Conservation (phyloP, 2,888 invertebrate species). For the Scaptomyza flava region DNA sequence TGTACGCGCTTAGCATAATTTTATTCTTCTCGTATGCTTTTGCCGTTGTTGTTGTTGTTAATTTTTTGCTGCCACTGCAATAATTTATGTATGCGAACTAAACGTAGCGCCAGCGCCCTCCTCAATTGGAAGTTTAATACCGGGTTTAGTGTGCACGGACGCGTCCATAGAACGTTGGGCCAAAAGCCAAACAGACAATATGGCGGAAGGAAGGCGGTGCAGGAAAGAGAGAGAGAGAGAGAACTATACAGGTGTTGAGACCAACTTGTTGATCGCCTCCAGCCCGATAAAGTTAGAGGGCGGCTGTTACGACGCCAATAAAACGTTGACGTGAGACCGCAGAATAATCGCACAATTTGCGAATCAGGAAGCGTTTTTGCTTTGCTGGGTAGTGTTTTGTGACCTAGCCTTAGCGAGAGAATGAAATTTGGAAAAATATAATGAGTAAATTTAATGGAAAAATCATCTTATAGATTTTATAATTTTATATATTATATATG, state of each 20-base stretch:
- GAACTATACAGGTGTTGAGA: slow-evolving; percentile 51
- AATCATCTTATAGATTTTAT: neutral
- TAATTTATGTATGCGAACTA: slow-evolving; percentile 73
- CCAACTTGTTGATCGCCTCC: slow-evolving; percentile 32
- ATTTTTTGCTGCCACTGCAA: slow-evolving; percentile 53
- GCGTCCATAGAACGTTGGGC: slow-evolving; percentile 57
- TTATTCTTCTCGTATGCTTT: slow-evolving; percentile 13
- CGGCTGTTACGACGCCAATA: slow-evolving; percentile 4
- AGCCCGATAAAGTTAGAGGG: slow-evolving; percentile 30
- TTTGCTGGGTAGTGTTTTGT: neutral
- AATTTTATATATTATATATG: too few relatives aligned
- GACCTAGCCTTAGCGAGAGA: neutral
- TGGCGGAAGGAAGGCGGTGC: neutral
- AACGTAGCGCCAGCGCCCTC: slow-evolving; percentile 70
- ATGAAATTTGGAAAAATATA: neutral
- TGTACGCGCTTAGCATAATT: slow-evolving; percentile 76
- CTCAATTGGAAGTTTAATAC: slow-evolving; percentile 65
- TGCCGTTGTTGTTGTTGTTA: slow-evolving; percentile 34
- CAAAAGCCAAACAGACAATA: slow-evolving; percentile 28
- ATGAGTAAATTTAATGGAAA: neutral
- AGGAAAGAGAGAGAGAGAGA: neutral
- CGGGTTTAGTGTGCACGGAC: slow-evolving; percentile 63
- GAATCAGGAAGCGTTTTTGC: slow-evolving; percentile 31
- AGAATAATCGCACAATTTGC: slow-evolving; percentile 22
- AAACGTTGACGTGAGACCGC: slow-evolving; percentile 38